These are phyloP conservation scores for Eriocheir sinensis DNA, from an alignment of 1,140 invertebrate species.

Conservation along the genomic window DNA sequence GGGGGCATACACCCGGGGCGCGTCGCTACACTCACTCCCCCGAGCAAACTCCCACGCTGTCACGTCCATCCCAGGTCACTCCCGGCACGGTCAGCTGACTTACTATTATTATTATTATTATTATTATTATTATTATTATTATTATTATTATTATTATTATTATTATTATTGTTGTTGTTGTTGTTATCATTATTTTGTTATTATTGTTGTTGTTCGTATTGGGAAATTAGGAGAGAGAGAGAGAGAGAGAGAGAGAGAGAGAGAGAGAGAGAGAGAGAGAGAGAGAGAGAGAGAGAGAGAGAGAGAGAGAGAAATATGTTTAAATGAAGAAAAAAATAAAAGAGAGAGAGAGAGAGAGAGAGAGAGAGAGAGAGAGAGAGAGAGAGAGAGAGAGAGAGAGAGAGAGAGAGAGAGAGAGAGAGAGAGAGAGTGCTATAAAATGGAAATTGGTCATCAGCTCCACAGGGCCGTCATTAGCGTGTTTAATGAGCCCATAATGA, in stretches of 20 bases:
- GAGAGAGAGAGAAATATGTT: not conserved
- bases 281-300: not conserved
- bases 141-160: not conserved
- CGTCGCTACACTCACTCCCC: too few relatives aligned
- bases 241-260: not conserved
- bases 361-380: not conserved
- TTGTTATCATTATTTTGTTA: too few relatives aligned
- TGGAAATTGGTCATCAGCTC: too few relatives aligned
- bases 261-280: not conserved
- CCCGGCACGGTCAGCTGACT: too few relatives aligned
- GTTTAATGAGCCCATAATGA: too few relatives aligned
- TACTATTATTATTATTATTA: not conserved
- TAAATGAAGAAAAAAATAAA: not conserved
- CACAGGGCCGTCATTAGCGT: too few relatives aligned
- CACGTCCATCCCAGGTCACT: too few relatives aligned
- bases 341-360: not conserved
- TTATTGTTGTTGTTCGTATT: not conserved
- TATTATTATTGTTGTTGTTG: not conserved
- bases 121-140: not conserved
- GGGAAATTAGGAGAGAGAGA: conserved; percentile 32
- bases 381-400: not conserved
- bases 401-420: not conserved
- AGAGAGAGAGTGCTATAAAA: too few relatives aligned
- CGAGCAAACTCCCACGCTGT: too few relatives aligned
- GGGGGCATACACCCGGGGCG: too few relatives aligned